phyloP scores from a whole-genome alignment of 2,113 vertebrate species.

The Dascyllus trimaculatus region DNA sequence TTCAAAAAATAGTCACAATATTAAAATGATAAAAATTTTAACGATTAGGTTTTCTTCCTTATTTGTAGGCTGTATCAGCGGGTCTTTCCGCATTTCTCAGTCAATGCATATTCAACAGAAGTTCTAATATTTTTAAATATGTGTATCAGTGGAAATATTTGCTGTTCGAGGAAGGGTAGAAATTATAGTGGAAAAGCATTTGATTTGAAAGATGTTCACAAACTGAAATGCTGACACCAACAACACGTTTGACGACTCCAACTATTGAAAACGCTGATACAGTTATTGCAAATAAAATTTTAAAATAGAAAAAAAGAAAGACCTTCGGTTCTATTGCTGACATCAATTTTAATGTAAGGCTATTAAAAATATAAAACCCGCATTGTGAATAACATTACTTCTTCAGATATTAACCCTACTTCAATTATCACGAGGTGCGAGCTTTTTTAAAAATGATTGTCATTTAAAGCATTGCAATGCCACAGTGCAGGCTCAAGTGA shows the following conservation, averaged over 20 bases:
- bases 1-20: not conserved
- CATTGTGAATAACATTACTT: slow-evolving; percentile 54
- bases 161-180: not conserved
- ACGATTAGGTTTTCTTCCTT: slow-evolving; percentile 11
- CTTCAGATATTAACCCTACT: slow-evolving; percentile 51
- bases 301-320: not conserved
- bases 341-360: slow-evolving; percentile 78
- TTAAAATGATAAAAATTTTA: not conserved
- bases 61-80: not conserved
- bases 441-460: slow-evolving; percentile 80
- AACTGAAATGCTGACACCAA: slow-evolving; percentile 36
- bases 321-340: slow-evolving; percentile 65
- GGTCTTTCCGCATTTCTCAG: slow-evolving; percentile 3
- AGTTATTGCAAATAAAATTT: slow-evolving; percentile 20
- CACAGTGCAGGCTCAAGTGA: slow-evolving; percentile 84
- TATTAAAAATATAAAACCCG: slow-evolving; percentile 70
- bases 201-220: slow-evolving; percentile 28
- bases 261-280: slow-evolving; percentile 13
- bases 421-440: slow-evolving; percentile 56
- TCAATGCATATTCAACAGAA: slow-evolving; percentile 28
- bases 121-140: slow-evolving; percentile 39
- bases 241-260: slow-evolving; percentile 28
- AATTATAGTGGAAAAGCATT: slow-evolving; percentile 41
- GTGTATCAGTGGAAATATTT: slow-evolving; percentile 16
- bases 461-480: slow-evolving; percentile 82